A percentile compares a stretch with the other conserved stretches of the same genome.
Evolutionary conservation across 2,113 vertebrate genomes (phyloP).

Genomic region (Oncorhynchus gorbuscha): DNA sequence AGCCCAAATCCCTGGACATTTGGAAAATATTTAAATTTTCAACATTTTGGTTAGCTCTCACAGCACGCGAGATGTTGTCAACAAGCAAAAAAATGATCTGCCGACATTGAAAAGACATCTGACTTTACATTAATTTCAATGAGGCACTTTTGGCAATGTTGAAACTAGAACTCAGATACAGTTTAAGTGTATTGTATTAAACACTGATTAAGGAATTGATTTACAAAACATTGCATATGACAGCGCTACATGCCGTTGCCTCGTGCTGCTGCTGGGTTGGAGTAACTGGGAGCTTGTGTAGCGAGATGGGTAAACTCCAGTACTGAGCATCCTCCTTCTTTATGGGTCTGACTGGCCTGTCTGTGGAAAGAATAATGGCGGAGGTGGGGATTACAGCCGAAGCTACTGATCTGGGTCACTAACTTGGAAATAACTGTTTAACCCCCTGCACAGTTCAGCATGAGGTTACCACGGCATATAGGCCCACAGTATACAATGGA

Average conservation of each 20-base stretch:
- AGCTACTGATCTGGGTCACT: constrained; percentile 59
- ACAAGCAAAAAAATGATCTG: constrained; percentile 36
- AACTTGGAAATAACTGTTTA: constrained; percentile 60
- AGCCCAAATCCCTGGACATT: constrained; percentile 60
- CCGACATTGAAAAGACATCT: neutral
- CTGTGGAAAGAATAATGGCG: constrained; percentile 60
- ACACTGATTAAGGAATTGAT: neutral
- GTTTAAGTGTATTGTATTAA: neutral
- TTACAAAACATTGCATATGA: neutral
- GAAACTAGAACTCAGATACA: neutral
- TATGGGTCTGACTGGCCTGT: constrained; percentile 28
- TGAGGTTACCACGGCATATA: constrained; percentile 13
- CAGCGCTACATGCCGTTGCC: neutral
- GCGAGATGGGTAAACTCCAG: constrained; percentile 34
- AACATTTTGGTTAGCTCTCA: constrained; percentile 52
- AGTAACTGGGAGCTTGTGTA: neutral
- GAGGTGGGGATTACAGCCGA: constrained; percentile 50
- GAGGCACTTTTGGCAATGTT: neutral
- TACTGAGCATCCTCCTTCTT: constrained; percentile 48
- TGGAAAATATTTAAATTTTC: constrained; percentile 63
- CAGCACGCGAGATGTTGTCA: constrained; percentile 45
- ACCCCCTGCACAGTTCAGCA: constrained; percentile 32
- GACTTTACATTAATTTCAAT: neutral
- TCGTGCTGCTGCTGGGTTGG: neutral
- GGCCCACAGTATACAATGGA: neutral